Conservation (phyloP, 1,140 invertebrate species). For the Drosophila obscura region DNA sequence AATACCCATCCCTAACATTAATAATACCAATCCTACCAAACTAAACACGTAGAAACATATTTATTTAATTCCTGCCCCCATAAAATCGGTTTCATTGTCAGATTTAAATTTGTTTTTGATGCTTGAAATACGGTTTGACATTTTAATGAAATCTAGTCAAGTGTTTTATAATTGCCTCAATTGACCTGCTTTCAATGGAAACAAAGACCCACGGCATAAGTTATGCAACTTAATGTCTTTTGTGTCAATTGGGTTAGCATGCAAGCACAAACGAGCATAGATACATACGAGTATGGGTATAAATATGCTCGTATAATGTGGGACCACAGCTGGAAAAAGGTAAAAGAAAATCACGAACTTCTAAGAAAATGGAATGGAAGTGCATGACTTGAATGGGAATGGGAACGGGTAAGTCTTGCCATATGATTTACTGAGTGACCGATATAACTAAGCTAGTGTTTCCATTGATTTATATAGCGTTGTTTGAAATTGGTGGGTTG, state of each 20-base stretch:
- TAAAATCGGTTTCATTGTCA: neutral
- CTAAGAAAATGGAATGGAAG: no score
- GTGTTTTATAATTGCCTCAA: neutral
- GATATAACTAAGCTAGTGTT: no score
- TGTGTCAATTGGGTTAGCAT: neutral
- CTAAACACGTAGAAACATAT: neutral
- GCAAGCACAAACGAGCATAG: no score
- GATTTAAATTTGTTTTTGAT: no score
- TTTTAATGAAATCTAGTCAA: conserved; percentile 5
- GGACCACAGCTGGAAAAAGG: conserved; percentile 1
- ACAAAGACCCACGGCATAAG: neutral
- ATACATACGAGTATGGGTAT: no score
- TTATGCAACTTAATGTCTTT: neutral
- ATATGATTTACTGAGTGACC: no score
- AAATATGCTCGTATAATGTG: neutral
- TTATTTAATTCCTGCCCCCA: neutral
- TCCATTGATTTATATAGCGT: no score
- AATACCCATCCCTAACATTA: no score
- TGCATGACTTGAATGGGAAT: no score
- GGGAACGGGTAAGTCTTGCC: no score
- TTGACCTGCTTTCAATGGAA: conserved; percentile 20
- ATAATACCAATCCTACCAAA: neutral
- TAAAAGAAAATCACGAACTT: no score
- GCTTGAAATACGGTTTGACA: neutral
- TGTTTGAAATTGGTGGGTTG: no score